Evolutionary conservation across 2,113 vertebrate genomes (phyloP).

Genomic region (Gorsachius goisagi): DNA sequence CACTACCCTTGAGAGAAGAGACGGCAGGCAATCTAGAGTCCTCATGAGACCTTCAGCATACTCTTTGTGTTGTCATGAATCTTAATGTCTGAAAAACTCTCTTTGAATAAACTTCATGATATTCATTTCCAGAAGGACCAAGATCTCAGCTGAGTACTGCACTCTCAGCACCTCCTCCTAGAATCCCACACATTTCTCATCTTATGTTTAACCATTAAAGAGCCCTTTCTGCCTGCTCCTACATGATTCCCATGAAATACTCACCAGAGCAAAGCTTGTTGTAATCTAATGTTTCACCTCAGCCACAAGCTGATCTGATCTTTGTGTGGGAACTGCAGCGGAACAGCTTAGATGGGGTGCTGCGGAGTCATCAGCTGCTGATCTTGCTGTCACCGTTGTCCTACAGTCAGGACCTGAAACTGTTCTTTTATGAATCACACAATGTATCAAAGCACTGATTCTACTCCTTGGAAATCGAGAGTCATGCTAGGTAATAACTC

Average conservation of each 20-base stretch:
- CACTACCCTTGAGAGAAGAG: not conserved
- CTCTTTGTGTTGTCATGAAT: not conserved
- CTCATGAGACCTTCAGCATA: not conserved
- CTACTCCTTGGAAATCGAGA: not conserved
- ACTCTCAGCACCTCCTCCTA: not conserved
- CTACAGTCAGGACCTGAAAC: not conserved
- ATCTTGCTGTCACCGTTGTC: not conserved
- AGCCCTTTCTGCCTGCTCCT: not conserved
- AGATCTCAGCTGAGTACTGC: not conserved
- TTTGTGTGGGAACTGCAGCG: not conserved
- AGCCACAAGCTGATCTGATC: not conserved
- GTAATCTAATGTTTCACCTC: not conserved
- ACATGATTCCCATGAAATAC: not conserved
- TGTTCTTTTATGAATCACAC: not conserved
- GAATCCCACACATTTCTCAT: not conserved
- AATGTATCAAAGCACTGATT: not conserved
- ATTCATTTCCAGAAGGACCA: not conserved
- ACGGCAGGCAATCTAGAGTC: not conserved
- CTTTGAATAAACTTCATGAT: not conserved
- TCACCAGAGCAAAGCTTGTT: not conserved
- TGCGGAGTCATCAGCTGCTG: not conserved
- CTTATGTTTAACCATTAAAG: not conserved
- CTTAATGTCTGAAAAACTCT: not conserved
- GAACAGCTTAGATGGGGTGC: not conserved
- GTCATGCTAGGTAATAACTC: not conserved